phyloP scores from a whole-genome alignment of 2,888 invertebrate species.

The Drosophila silvestris region DNA sequence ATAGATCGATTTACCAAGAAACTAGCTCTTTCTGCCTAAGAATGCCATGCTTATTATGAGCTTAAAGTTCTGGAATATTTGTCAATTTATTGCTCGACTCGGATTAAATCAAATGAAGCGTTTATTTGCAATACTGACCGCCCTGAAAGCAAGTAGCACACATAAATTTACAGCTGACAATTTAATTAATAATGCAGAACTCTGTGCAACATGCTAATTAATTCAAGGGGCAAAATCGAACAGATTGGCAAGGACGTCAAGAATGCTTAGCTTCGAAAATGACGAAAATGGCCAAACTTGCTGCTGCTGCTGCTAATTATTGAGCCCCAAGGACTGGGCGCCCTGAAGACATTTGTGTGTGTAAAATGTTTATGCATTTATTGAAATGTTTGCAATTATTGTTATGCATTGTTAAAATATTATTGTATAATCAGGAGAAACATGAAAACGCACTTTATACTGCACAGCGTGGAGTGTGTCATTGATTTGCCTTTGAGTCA shows the following conservation, averaged over 20 bases:
- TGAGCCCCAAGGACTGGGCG: slow-evolving; percentile 7
- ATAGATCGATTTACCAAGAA: neutral
- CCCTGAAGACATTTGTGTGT: slow-evolving; percentile 13
- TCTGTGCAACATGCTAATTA: slow-evolving; percentile 49
- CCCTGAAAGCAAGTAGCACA: slow-evolving; percentile 22
- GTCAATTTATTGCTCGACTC: slow-evolving; percentile 3
- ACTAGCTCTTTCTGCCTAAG: neutral
- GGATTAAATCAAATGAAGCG: slow-evolving; percentile 48
- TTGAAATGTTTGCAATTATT: slow-evolving; percentile 53
- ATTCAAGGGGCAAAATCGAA: slow-evolving; percentile 39
- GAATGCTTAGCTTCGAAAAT: slow-evolving; percentile 1
- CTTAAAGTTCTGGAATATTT: slow-evolving; percentile 28
- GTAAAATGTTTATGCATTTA: slow-evolving; percentile 28
- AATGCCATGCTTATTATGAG: slow-evolving; percentile 12
- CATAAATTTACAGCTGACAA: slow-evolving; percentile 68
- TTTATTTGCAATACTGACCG: slow-evolving; percentile 15
- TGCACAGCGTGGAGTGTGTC: neutral
- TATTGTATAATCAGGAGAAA: slow-evolving; percentile 27
- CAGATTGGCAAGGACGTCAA: slow-evolving; percentile 7
- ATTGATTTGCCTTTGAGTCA: slow-evolving; percentile 32
- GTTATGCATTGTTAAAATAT: slow-evolving; percentile 30
- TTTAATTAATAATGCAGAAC: slow-evolving; percentile 60
- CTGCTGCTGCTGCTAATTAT: slow-evolving; percentile 33
- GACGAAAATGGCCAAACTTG: neutral
- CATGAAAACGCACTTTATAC: slow-evolving; percentile 48